Base-by-base conservation (phyloP, 2,113 vertebrate genomes). In the Chascanopsetta lugubris region DNA sequence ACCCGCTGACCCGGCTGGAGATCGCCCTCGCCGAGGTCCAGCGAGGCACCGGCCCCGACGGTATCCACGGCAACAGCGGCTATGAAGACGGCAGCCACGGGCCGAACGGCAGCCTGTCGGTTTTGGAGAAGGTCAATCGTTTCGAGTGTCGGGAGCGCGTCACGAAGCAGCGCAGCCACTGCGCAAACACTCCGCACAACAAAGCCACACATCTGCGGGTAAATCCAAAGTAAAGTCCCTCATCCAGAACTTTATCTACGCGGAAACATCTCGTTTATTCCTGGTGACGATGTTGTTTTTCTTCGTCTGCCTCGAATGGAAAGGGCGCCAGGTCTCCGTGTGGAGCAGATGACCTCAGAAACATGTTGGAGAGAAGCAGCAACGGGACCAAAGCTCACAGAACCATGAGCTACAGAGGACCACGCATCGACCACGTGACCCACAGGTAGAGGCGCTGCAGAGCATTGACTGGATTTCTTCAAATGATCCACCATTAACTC, bases 61-160 rank as follows among this genome's bases (percentile, higher is more conserved):
- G 85, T 0, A 87, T 79, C 47, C 82, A 85, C 15, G 77, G 67
- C 1, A 71, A 74, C 64, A 27, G 57, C 13, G 17, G 15, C 15
- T 3, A 11, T 5, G 48, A 8, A 0, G 61, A 79, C 1, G 90
- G 77, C 61, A 29, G 71, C 40, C 91, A 93, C 0, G 72, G 57
- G 51, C 47, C 60, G 17, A 9, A 82, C 76, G 90, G 29, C 72
- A 89, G 81, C 74, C 93, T 94, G 78, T 96, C 94, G 0, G 97
- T 99, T 66, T 87, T 97, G 72, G 96, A 99, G 89, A 97, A 95
- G 72, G 93, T 99, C 24, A 94, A 80, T 64, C 92, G 90, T 66
- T 94, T 99, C 17, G 97, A 99, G 85, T 93, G 92, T 48, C 91
- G 87, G 1, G 94, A 96, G 42, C 93, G 91, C 1, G 83, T 77